These are phyloP conservation scores for Phalloptychus januarius DNA, from an alignment of 2,797 vertebrate species.

Conservation along the genomic window DNA sequence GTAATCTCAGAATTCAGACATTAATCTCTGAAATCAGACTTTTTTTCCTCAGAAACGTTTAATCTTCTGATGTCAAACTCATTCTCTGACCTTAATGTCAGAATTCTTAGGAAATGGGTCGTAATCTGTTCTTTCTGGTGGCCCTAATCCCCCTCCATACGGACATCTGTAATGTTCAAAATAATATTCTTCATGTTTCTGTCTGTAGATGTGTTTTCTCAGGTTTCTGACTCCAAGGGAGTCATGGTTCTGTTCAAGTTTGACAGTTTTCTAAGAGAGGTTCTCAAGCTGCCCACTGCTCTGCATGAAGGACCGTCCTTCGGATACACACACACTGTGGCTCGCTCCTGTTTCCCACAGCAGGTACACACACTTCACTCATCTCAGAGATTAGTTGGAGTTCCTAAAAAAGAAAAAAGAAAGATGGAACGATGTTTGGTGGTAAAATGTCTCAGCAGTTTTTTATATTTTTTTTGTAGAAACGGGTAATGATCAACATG, in stretches of 20 bases:
- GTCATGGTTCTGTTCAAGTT: constrained; percentile 88
- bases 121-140: too few relatives aligned
- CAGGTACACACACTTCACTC: constrained; percentile 77
- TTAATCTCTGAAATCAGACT: too few relatives aligned
- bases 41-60: too few relatives aligned
- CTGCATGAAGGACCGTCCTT: constrained; percentile 95
- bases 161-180: too few relatives aligned
- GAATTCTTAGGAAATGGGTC: too few relatives aligned
- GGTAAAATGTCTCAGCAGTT: not conserved
- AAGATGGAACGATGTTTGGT: not conserved
- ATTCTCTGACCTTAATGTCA: too few relatives aligned
- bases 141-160: too few relatives aligned
- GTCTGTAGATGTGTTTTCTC: constrained; percentile 92
- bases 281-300: constrained; percentile 88
- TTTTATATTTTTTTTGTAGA: constrained; percentile 76
- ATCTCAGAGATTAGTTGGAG: not conserved
- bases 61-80: too few relatives aligned
- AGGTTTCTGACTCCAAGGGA: constrained; percentile 90
- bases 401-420: not conserved
- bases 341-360: constrained; percentile 90
- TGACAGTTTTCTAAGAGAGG: constrained; percentile 88
- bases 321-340: constrained; percentile 87
- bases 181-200: constrained; percentile 19
- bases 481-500: constrained; percentile 92
- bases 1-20: too few relatives aligned